Base-by-base conservation (phyloP, 1,140 invertebrate species). In the Augochlora pura region DNA sequence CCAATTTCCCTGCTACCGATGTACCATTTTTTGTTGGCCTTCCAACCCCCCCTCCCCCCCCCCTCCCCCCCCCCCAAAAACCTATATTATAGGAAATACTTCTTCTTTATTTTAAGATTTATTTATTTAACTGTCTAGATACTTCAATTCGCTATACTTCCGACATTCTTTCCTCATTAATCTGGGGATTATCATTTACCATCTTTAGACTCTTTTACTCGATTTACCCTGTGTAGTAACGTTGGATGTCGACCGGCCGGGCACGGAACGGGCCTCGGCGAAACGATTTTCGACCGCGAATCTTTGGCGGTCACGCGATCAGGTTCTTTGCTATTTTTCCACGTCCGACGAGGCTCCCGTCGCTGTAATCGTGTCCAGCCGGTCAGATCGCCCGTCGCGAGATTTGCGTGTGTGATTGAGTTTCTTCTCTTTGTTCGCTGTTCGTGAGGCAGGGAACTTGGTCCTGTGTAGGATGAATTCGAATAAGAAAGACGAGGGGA, bases 151-250 rank as follows among this genome's bases (percentile, higher is more conserved):
- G 80, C 87, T 90, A 82, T 83, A 85, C 57, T 83, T 87, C 82
- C 87, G 87, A 88, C 74, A 71, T 89, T 90, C 80, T 88, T 87
- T 8, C 9, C 83, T 21, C 46, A 87, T 87, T 82, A 73, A 86
- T 88, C 72, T 87, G 90, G 88, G 88, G 88, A 91, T 89, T 91
- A 88, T 88, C 52, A 39, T 82, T 88, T 84, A 89, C 88, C 85
- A 78, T 89, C 90, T 62, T 32, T 62, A 14, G 12, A 32, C 18
- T 62, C 16, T 21, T 38, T 27, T 7, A 87, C 66, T 79, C 86
- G 86, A 82, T 89, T 91, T 92, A 93, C 92, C 91, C 92, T 93
- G 92, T 92, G 89, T 92, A 84, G 84, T 89, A 90, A 89, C 80
- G 83, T 84, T 84, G 76, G 81, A 83, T 80, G 90, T 82, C 85